Conservation (phyloP, 1,140 invertebrate genomes). For the Cotesia typhae region DNA sequence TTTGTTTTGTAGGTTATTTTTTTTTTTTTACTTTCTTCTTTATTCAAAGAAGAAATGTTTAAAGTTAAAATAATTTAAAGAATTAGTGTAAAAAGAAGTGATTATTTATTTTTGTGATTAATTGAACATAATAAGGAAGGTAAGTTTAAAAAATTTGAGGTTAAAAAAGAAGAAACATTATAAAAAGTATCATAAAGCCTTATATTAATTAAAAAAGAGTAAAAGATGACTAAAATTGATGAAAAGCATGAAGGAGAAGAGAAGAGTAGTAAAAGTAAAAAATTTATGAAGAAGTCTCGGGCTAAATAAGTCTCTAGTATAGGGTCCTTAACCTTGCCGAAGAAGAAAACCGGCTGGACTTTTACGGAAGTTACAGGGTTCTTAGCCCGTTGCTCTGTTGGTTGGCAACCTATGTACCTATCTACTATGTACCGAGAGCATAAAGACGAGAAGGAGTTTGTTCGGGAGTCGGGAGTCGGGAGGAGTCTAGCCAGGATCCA, state of each 20-base stretch:
- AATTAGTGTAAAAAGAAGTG: too few species aligned
- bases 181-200: too few species aligned
- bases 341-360: constrained; percentile 39
- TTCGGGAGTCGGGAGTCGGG: constrained; percentile 23
- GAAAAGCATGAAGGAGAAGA: neutral
- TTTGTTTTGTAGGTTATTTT: too few species aligned
- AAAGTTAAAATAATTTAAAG: too few species aligned
- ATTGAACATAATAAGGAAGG: too few species aligned
- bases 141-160: too few species aligned
- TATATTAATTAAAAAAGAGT: too few species aligned
- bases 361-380: constrained; percentile 34
- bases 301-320: constrained; percentile 18
- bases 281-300: constrained; percentile 18
- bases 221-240: neutral
- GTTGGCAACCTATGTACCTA: neutral
- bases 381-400: too few species aligned
- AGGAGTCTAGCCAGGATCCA: constrained; percentile 27
- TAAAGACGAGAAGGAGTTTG: constrained; percentile 21
- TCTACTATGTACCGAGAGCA: constrained; percentile 19
- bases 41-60: too few species aligned
- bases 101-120: too few species aligned
- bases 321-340: constrained; percentile 39
- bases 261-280: neutral
- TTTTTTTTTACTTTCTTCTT: too few species aligned
- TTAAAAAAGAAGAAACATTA: too few species aligned